phyloP scores from a whole-genome alignment of 2,113 vertebrate species.

The Neolamprologus cancellatus region DNA sequence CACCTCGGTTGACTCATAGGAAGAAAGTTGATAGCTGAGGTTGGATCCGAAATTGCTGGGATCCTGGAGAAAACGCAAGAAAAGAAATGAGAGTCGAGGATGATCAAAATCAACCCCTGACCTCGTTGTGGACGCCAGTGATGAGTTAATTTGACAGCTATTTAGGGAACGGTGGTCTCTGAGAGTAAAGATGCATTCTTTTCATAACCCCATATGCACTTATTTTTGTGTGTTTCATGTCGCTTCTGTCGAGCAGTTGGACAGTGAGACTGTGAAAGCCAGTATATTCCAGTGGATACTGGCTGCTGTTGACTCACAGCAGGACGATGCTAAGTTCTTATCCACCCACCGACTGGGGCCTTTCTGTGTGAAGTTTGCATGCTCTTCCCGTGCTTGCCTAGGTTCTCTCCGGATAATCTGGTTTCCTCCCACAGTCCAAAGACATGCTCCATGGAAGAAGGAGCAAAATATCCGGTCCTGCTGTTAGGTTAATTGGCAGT shows the following conservation, averaged over 20 bases:
- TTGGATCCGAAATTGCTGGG: constrained; percentile 15
- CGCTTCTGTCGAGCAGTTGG: not conserved
- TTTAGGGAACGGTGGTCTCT: not conserved
- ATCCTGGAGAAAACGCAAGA: not conserved
- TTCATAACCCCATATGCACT: not conserved
- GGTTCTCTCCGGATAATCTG: not conserved
- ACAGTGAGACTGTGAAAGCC: not conserved
- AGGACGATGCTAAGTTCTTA: not conserved
- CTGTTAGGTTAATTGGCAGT: not conserved
- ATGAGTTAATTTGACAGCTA: not conserved
- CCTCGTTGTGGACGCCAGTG: not conserved
- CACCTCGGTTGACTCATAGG: constrained; percentile 43
- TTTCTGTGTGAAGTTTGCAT: not conserved
- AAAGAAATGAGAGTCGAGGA: not conserved
- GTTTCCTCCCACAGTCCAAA: not conserved
- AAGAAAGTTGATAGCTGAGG: constrained; percentile 48
- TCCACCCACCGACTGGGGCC: not conserved
- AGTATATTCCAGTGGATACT: not conserved
- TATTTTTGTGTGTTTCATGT: not conserved
- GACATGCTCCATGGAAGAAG: not conserved
- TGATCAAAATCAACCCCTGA: not conserved
- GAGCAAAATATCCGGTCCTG: too few species aligned
- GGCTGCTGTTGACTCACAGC: not conserved
- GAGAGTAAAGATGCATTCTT: not conserved
- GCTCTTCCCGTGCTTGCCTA: not conserved